Conservation (phyloP, 2,113 vertebrate genomes). For the Neotragus pygmaeus region DNA sequence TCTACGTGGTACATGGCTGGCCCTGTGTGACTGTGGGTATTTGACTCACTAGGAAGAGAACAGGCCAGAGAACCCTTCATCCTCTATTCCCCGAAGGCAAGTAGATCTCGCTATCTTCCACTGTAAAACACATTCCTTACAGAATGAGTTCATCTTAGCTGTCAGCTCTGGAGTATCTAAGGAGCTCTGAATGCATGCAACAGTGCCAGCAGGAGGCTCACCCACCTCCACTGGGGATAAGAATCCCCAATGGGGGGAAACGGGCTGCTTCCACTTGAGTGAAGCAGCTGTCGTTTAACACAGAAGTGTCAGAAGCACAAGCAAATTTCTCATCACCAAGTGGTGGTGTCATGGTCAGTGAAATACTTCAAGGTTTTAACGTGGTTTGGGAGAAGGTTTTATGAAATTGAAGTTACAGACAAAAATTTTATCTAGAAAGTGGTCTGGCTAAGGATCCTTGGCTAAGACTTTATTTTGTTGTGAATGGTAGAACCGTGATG, state of each 20-base stretch:
- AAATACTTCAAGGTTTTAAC: constrained; percentile 36
- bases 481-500: not conserved
- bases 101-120: constrained; percentile 24
- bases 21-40: not conserved
- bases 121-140: constrained; percentile 30
- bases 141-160: constrained; percentile 64
- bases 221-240: constrained; percentile 68
- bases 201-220: constrained; percentile 59
- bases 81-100: constrained; percentile 34
- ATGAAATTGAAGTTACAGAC: not conserved
- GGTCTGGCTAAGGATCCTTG: not conserved
- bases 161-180: constrained; percentile 55
- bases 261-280: constrained; percentile 59
- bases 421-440: not conserved
- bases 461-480: not conserved
- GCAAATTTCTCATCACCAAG: constrained; percentile 68
- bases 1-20: not conserved
- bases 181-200: constrained; percentile 34
- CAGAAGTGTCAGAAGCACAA: constrained; percentile 68
- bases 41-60: not conserved
- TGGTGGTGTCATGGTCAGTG: constrained; percentile 61
- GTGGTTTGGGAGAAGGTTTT: constrained; percentile 31
- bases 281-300: constrained; percentile 72
- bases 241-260: constrained; percentile 35
- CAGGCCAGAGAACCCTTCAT: not conserved